These are phyloP conservation scores for Andrena marginata DNA, from an alignment of 2,888 invertebrate genomes.

Conservation along the genomic window DNA sequence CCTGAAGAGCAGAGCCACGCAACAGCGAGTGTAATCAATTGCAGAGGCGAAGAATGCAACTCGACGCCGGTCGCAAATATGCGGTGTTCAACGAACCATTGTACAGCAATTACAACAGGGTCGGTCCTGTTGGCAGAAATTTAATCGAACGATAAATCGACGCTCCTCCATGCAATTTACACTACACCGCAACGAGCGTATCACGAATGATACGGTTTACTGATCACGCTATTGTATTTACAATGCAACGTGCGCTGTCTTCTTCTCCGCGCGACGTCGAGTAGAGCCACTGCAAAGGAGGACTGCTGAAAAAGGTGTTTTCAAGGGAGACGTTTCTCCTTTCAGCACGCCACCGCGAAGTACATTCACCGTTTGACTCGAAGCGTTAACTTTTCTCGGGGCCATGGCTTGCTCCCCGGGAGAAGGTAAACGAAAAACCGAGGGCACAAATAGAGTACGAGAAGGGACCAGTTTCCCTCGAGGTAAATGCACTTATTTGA, in stretches of 20 bases:
- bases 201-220: background rate
- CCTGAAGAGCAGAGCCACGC: slow-evolving; percentile 2
- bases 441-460: background rate
- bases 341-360: background rate
- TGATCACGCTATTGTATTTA: background rate
- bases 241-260: background rate
- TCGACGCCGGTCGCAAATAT: background rate
- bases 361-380: background rate
- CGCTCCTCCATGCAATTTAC: background rate
- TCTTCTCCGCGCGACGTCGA: background rate
- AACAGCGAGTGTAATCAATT: slow-evolving; percentile 10
- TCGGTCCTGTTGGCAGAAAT: slow-evolving; percentile 2
- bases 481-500: slow-evolving; percentile 49
- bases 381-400: background rate
- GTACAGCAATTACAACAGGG: background rate
- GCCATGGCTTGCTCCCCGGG: background rate
- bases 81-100: background rate
- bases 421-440: background rate
- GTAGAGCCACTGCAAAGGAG: background rate
- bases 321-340: background rate
- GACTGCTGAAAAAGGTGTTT: background rate
- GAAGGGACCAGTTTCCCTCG: background rate
- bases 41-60: background rate
- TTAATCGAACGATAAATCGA: slow-evolving; percentile 35
- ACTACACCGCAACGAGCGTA: background rate